phyloP scores from a whole-genome alignment of 92 coral and sea anemone species.

The Zoanthus sociatus region DNA sequence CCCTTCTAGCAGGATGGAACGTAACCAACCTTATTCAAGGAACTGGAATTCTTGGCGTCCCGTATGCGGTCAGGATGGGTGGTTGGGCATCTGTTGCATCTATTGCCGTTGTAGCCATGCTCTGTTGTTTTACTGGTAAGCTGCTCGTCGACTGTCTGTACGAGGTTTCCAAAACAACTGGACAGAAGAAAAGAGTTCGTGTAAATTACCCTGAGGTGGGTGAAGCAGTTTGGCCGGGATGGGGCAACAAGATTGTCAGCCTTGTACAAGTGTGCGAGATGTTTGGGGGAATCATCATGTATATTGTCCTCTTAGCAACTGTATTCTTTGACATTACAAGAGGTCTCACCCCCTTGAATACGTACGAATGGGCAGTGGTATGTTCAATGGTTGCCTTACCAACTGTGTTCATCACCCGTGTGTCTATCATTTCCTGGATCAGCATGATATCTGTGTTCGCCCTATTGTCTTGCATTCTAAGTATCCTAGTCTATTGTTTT shows the following conservation, averaged over 20 bases:
- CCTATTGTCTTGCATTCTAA: constrained; percentile 71
- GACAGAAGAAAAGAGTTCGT: constrained; percentile 77
- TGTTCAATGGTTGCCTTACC: constrained; percentile 83
- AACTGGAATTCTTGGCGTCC: constrained; percentile 89
- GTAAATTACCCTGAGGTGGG: constrained; percentile 91
- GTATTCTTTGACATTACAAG: constrained; percentile 77
- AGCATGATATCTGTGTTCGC: constrained; percentile 92
- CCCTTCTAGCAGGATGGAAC: constrained; percentile 92
- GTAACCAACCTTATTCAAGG: constrained; percentile 92
- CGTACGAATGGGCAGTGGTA: constrained; percentile 87
- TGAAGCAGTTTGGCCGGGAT: constrained; percentile 91
- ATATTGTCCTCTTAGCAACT: constrained; percentile 89
- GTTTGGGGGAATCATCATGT: constrained; percentile 90
- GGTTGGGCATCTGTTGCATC: constrained; percentile 90
- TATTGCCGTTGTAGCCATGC: constrained; percentile 74
- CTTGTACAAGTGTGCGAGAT: constrained; percentile 90
- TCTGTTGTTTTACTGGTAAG: constrained; percentile 94
- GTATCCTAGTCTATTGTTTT: constrained; percentile 80
- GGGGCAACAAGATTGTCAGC: constrained; percentile 91
- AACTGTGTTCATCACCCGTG: constrained; percentile 83
- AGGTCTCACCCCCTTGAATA: constrained; percentile 67
- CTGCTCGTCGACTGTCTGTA: constrained; percentile 87
- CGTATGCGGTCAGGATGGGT: constrained; percentile 89
- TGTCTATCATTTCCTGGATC: constrained; percentile 90
- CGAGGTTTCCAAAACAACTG: constrained; percentile 85